Evolutionary conservation across 2,888 invertebrate genomes (phyloP).

Genomic region (Chloroclystis v-ata): DNA sequence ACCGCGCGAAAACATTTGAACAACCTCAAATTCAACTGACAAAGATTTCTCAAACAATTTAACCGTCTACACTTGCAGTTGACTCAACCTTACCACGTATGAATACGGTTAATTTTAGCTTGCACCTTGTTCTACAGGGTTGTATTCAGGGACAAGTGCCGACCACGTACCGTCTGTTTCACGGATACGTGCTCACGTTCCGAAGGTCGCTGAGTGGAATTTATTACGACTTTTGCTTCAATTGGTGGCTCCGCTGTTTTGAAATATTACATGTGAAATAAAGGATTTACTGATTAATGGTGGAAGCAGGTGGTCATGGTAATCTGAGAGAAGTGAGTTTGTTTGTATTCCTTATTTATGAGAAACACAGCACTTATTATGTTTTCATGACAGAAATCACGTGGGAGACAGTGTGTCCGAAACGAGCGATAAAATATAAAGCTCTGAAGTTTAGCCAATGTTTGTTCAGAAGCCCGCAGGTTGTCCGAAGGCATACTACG

Average conservation of each 20-base stretch:
- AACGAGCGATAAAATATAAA: no score
- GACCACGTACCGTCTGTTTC: slow-evolving; percentile 50
- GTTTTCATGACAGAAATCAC: no score
- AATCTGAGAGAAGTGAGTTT: no score
- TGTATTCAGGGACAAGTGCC: slow-evolving; percentile 36
- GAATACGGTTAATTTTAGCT: slow-evolving; percentile 6
- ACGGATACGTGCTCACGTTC: slow-evolving; percentile 58
- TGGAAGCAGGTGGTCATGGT: background rate
- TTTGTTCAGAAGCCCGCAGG: no score
- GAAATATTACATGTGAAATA: slow-evolving; percentile 19
- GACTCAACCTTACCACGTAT: no score
- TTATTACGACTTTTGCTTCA: slow-evolving; percentile 44
- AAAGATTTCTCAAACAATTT: slow-evolving; percentile 24
- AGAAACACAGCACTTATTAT: no score
- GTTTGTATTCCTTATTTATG: no score
- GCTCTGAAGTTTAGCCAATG: no score
- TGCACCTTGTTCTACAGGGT: slow-evolving; percentile 6
- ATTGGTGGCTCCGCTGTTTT: slow-evolving; percentile 29
- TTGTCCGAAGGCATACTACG: no score
- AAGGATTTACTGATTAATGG: slow-evolving; percentile 1
- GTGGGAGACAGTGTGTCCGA: no score
- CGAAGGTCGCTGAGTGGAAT: slow-evolving; percentile 46
- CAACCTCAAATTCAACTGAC: slow-evolving; percentile 23
- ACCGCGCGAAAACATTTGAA: slow-evolving; percentile 4
- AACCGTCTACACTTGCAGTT: background rate